These are phyloP conservation scores for Aythya baeri DNA, from an alignment of 2,113 vertebrate genomes.

Conservation along the genomic window DNA sequence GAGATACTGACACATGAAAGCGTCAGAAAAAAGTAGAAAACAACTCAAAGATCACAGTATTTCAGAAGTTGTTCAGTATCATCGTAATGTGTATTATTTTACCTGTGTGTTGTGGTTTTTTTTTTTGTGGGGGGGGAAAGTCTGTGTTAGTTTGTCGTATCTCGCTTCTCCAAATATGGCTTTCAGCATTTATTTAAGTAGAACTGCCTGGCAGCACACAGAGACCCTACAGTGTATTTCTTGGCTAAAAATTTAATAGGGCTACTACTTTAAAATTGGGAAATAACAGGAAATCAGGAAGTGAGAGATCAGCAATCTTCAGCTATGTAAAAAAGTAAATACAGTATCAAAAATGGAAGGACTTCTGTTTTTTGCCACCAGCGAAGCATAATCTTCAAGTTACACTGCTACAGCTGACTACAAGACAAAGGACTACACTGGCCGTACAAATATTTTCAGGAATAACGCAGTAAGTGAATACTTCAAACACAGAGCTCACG, in stretches of 20 bases:
- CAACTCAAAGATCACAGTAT: not conserved
- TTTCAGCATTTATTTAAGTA: not conserved
- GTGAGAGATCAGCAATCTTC: not conserved
- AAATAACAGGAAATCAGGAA: not conserved
- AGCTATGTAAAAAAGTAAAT: not conserved
- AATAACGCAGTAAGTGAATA: not conserved
- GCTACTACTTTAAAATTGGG: not conserved
- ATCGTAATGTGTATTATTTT: not conserved
- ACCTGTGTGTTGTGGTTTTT: not conserved
- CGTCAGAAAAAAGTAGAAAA: not conserved
- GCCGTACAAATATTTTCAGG: not conserved
- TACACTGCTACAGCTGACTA: not conserved
- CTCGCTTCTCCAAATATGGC: not conserved
- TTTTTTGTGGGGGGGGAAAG: not conserved
- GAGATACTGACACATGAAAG: accelerated
- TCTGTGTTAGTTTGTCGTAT: not conserved
- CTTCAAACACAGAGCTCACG: not conserved
- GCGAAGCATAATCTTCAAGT: not conserved
- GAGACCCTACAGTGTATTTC: not conserved
- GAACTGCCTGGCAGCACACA: not conserved
- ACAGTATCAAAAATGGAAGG: not conserved
- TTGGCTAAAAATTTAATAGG: not conserved
- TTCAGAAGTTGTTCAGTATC: not conserved
- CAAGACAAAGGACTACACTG: not conserved
- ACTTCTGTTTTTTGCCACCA: not conserved